Percentiles rank a stretch among this genome's conserved stretches.
These are phyloP conservation scores for Drosophila cognata DNA, from an alignment of 2,888 invertebrate species.

Conservation along the genomic window DNA sequence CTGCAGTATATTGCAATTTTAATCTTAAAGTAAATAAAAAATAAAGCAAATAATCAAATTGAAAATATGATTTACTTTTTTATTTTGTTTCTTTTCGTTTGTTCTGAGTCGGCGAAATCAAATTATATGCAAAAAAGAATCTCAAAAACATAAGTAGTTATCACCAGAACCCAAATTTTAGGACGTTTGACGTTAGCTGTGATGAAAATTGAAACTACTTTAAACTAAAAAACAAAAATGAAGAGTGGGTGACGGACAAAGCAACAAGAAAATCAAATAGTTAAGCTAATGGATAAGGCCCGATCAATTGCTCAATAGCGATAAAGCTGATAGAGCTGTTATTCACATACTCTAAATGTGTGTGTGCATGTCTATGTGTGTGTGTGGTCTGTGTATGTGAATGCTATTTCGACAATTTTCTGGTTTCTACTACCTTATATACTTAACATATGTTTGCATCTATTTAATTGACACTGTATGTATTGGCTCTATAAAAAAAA, in stretches of 20 bases:
- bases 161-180: constrained; percentile 30
- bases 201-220: constrained; percentile 57
- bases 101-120: constrained; percentile 15
- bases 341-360: neutral
- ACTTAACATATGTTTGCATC: neutral
- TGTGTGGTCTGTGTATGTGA: neutral
- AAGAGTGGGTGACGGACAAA: constrained; percentile 11
- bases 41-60: constrained; percentile 16
- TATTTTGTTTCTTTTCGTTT: constrained; percentile 13
- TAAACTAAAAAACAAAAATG: constrained; percentile 34
- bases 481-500: neutral
- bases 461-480: neutral
- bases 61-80: constrained; percentile 23
- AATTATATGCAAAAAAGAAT: constrained; percentile 1
- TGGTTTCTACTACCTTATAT: neutral
- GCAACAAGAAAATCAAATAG: constrained; percentile 20
- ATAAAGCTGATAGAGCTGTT: neutral
- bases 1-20: constrained; percentile 30
- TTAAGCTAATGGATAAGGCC: constrained; percentile 19
- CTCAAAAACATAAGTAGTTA: constrained; percentile 16
- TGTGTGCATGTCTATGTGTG: neutral
- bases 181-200: constrained; percentile 62
- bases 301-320: constrained; percentile 41
- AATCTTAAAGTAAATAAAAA: constrained; percentile 9
- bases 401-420: neutral